phyloP scores from a whole-genome alignment of 2,113 vertebrate genomes.

The Prionailurus viverrinus region DNA sequence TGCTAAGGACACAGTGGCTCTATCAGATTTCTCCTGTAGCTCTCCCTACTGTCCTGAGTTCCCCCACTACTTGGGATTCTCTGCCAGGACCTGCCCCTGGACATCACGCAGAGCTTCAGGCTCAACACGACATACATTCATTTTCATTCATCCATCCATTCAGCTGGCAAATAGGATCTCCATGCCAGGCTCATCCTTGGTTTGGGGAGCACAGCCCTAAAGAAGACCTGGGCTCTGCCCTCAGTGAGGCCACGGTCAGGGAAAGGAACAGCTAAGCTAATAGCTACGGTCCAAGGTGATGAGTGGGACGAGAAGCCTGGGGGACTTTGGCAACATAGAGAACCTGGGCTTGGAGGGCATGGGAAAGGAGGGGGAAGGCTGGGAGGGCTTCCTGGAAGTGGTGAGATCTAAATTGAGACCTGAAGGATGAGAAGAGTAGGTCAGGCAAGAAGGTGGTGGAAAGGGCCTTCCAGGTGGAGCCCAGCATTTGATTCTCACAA shows the following conservation, averaged over 20 bases:
- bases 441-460: background rate
- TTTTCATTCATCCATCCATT: background rate
- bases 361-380: background rate
- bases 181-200: background rate
- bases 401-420: background rate
- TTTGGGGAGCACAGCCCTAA: accelerated
- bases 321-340: background rate
- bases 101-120: background rate
- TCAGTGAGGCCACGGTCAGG: background rate
- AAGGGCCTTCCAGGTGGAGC: background rate
- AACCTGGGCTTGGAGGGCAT: background rate
- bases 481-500: background rate
- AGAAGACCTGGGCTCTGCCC: background rate
- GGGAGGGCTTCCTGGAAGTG: background rate
- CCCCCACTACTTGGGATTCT: background rate
- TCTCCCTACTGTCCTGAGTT: background rate
- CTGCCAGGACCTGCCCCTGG: background rate
- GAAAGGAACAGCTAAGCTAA: background rate
- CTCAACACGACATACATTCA: background rate
- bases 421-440: background rate
- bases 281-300: background rate
- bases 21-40: background rate
- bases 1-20: background rate
- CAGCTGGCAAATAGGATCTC: background rate
- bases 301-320: background rate